Base-by-base conservation (phyloP, 2,113 vertebrate species). In the Perca fluviatilis region DNA sequence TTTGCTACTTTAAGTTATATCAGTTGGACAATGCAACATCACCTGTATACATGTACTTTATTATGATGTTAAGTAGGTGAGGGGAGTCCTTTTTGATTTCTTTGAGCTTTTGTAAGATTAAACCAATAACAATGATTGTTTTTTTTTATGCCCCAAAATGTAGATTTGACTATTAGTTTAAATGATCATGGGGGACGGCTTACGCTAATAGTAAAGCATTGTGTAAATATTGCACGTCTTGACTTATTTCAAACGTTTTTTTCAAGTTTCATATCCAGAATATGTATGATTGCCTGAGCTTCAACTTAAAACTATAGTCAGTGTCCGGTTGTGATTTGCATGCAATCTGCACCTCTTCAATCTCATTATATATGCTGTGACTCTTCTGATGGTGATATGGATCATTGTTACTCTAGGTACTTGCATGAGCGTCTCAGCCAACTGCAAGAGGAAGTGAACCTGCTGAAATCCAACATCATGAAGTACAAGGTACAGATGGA, bases 361-460 rank as follows among this genome's bases (percentile, higher is more conserved):
- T 27, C 18, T 46, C 15, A 2, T 36, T 11, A 1, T 18, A n/a
- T 57, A 47, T 21, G 58, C 30, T 40, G 27, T 40, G 12, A 43
- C 64, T 36, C 56, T 9, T 6, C 33, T 74, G 27, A 10, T 78
- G 46, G n/a, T 71, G 0, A 33, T 46, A 69, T 4, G 54, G 23
- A 60, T 46, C 6, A 0, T 25, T 69, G 14, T 60, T n/a, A 3
- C 50, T 70, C 10, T 14, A 94, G 93, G 83, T 99, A 99, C 93
- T 96, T 99, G 85, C 98, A 99, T 33, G 97, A 99, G 76, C 95
- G 98, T 89, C 95, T 98, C 86, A 97, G 96, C 77, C 98, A 99
- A 83, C 95, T 99, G 50, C 98, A 99, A 46, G 98, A 99, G 87
- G 98, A 99, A 90, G 96, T 98, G 82, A 96, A 93, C 89, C 95